Base-by-base conservation (phyloP, 2,113 vertebrate species). In the Podarcis cretensis region DNA sequence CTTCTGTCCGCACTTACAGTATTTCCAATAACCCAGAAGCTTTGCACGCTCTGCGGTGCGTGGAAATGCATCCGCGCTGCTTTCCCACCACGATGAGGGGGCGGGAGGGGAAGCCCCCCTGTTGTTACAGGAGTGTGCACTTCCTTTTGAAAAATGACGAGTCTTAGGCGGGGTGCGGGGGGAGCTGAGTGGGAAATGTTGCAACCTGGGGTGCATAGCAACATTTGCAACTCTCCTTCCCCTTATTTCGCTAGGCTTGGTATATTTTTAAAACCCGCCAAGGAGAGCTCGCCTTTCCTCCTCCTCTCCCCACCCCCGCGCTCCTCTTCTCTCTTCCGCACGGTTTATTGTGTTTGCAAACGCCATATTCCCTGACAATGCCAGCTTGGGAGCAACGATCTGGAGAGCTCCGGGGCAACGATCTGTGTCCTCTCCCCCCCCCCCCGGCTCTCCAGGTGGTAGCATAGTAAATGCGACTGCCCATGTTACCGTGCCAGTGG, bases 311-410 rank as follows among this genome's bases (percentile, higher is more conserved):
- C 32, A 1, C 57, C 63, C 81, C 59, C 16, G 5, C 40, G 48
- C 48, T 54, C 40, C 1, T 18, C 25, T 21, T 8, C 27, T 43
- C 59, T 8, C 27, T 77, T 76, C 71, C 80, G 37, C 69, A 1
- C n/a, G 54, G 20, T 78, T 77, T 73, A 68, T 83, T 83, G 87
- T 88, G 73, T 69, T 54, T 16, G 25, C 81, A 37, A 54, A 30
- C 87, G 87, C 87, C 87, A 88, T 88, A 10, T 88, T 88, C 32
- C 54, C 87, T 83, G 37, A 9, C 81, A 68, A 8, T 82, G 69
- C 32, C 23, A 66, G 80, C 59, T 74, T 75, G 71, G 57, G 79
- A 77, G 40, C 68, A 54, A 32, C 27, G 40, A 16, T 83, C 65
- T 18, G 81, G 65, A 68, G 63, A 68, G 27, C 87, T 76, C 2